A percentile compares a stretch with the other conserved stretches of the same genome.
These are phyloP conservation scores for Hipposideros larvatus DNA, from an alignment of 2,797 vertebrate genomes.

Conservation along the genomic window DNA sequence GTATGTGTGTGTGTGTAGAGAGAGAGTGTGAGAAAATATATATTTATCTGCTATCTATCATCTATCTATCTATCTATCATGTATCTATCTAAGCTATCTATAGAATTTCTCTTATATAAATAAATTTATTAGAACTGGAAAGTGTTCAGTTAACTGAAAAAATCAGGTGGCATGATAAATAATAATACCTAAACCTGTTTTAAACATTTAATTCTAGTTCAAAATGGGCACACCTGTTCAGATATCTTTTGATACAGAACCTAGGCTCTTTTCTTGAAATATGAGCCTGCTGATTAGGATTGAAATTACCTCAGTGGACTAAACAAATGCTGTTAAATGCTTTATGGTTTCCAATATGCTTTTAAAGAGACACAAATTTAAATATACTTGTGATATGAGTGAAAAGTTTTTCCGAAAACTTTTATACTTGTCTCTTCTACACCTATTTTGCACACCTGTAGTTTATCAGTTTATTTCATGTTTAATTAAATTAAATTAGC, in stretches of 20 bases:
- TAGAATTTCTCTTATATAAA: not conserved
- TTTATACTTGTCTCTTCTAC: not conserved
- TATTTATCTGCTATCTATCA: not conserved
- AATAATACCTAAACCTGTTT: not conserved
- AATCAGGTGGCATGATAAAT: not conserved
- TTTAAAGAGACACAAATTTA: not conserved
- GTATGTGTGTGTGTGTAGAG: not conserved
- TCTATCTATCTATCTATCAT: not conserved
- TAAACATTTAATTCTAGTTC: conserved; percentile 27
- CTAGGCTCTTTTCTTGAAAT: not conserved
- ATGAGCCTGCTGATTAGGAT: not conserved
- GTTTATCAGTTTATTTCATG: not conserved
- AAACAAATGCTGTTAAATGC: not conserved
- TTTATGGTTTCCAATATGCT: not conserved
- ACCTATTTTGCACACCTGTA: not conserved
- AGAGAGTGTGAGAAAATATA: not conserved
- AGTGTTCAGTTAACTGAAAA: not conserved
- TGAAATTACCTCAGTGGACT: not conserved
- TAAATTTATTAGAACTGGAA: not conserved
- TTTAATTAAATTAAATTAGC: not conserved
- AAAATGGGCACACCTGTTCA: not conserved
- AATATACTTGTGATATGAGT: not conserved
- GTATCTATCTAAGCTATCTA: too few relatives aligned
- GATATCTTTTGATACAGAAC: not conserved
- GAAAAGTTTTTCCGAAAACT: not conserved